Percentiles rank a stretch among this genome's conserved stretches.
These are phyloP conservation scores for Spinibarbus caldwelli DNA, from an alignment of 2,797 vertebrate species.

Conservation along the genomic window DNA sequence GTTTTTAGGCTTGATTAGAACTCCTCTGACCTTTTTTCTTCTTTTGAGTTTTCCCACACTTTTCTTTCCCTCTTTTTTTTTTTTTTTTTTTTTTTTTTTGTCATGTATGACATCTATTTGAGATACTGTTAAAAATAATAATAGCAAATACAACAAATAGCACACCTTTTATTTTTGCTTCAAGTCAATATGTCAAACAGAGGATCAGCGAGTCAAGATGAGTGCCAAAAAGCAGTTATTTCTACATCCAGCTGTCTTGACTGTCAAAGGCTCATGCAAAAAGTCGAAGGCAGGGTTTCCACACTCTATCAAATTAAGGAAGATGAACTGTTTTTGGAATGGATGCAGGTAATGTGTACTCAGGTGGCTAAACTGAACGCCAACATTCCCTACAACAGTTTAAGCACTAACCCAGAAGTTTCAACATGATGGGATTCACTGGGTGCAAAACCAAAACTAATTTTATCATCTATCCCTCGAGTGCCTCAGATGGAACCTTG, in stretches of 20 bases:
- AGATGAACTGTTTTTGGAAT: slow-evolving; percentile 32
- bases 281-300: slow-evolving; percentile 4
- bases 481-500: slow-evolving; percentile 38
- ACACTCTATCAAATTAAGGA: slow-evolving; percentile 34
- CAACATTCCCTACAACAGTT: slow-evolving; percentile 14
- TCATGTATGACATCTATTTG: background rate
- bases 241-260: slow-evolving; percentile 24
- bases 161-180: background rate
- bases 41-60: background rate
- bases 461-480: slow-evolving; percentile 19
- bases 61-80: background rate
- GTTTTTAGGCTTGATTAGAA: background rate
- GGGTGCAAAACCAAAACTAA: slow-evolving; percentile 20
- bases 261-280: slow-evolving; percentile 23
- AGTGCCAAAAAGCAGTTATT: slow-evolving; percentile 38
- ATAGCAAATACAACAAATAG: slow-evolving; percentile 32
- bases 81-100: slow-evolving; percentile 12
- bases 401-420: slow-evolving; percentile 11
- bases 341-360: slow-evolving; percentile 23
- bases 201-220: slow-evolving; percentile 31
- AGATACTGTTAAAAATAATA: slow-evolving; percentile 26
- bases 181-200: slow-evolving; percentile 24
- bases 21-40: background rate
- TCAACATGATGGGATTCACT: slow-evolving; percentile 8
- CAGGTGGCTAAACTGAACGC: slow-evolving; percentile 17